Evolutionary conservation across 2,888 invertebrate genomes (phyloP).

Genomic region (Leptinotarsa rubiginosa): DNA sequence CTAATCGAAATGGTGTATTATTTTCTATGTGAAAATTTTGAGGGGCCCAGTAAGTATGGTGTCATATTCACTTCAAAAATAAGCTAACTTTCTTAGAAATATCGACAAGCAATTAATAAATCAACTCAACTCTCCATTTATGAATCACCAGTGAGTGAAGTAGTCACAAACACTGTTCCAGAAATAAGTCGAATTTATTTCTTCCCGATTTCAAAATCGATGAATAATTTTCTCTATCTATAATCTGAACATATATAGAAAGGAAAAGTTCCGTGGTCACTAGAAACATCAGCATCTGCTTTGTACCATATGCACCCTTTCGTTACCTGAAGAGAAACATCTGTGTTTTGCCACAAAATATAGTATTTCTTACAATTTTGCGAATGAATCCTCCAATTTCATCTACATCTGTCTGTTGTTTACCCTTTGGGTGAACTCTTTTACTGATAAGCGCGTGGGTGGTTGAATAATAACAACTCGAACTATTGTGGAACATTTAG

Average conservation of each 20-base stretch:
- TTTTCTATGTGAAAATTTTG: no score
- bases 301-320: slow-evolving; percentile 49
- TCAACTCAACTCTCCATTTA: background rate
- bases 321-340: slow-evolving; percentile 55
- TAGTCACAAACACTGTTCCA: background rate
- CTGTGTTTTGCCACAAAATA: slow-evolving; percentile 59
- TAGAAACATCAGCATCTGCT: slow-evolving; percentile 54
- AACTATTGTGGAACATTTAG: slow-evolving; percentile 41
- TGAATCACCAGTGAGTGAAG: no score
- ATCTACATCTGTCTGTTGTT: slow-evolving; percentile 53
- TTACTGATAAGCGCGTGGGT: slow-evolving; percentile 56
- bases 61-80: no score
- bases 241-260: slow-evolving; percentile 30
- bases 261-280: slow-evolving; percentile 48
- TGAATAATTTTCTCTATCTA: slow-evolving; percentile 29
- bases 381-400: slow-evolving; percentile 51
- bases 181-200: slow-evolving; percentile 35
- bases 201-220: slow-evolving; percentile 15
- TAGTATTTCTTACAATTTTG: slow-evolving; percentile 58
- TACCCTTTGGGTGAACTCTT: slow-evolving; percentile 51
- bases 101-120: no score
- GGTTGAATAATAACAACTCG: slow-evolving; percentile 52
- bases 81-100: no score
- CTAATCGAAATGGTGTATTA: no score
- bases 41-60: no score